A percentile compares a stretch with the other conserved stretches of the same genome.
Evolutionary conservation across 2,113 vertebrate genomes (phyloP).

Genomic region (Pristiophorus japonicus): DNA sequence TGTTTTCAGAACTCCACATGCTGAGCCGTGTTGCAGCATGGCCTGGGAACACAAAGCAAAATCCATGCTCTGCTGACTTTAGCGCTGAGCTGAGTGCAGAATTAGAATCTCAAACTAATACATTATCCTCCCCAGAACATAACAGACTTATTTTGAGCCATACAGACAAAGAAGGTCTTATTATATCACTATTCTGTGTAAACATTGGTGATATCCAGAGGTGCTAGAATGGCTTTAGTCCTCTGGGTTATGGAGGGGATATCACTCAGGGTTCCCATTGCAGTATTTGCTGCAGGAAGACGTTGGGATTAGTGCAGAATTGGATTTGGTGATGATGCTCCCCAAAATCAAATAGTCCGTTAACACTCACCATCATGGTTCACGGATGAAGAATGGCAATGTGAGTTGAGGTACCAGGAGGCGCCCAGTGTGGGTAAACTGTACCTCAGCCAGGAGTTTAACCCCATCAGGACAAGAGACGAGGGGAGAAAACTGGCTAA

Average conservation of each 20-base stretch:
- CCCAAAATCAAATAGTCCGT: neutral
- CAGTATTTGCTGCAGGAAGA: neutral
- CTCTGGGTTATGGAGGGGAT: neutral
- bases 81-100: neutral
- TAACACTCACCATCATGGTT: neutral
- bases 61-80: neutral
- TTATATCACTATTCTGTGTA: too few species aligned
- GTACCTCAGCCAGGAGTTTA: neutral
- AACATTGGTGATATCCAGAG: neutral
- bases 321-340: neutral
- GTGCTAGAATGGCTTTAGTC: neutral
- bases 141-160: neutral
- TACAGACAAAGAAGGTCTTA: neutral
- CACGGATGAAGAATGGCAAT: neutral
- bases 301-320: neutral
- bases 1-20: neutral
- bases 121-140: neutral
- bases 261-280: neutral
- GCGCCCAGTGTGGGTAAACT: neutral
- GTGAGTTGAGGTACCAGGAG: neutral
- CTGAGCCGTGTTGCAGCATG: neutral
- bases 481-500: neutral
- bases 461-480: neutral
- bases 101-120: neutral
- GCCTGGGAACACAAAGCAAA: neutral